Evolutionary conservation across 2,113 vertebrate species (phyloP), one percentile per base, ranked within the genome.

Genomic region (Promerops cafer): DNA sequence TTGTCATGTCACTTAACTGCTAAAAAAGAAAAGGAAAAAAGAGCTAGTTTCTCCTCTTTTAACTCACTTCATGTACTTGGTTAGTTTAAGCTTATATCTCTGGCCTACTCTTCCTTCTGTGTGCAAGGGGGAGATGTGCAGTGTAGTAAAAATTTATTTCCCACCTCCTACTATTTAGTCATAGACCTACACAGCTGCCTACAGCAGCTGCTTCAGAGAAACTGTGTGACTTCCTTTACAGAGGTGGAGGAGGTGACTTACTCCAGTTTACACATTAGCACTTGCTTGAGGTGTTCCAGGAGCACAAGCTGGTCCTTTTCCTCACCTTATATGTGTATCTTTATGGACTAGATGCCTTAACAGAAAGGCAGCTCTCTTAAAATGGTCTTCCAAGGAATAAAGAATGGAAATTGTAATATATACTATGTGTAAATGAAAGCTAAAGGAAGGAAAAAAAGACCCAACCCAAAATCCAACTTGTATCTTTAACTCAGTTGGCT

Each of bases 381-480:
- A 35, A 27, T 18, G 70, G 24, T 45, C 8, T 54, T 49, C 17
- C 33, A 37, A 81, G 21, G 31, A 50, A 40, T 31, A 59, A 50
- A 50, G 12, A 70, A 16, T 28, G 30, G 5, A 37, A 84, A 31
- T 42, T 50, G 3, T n/a, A 57, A 71, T 63, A 84, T 76, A 30
- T 5, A 11, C 6, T 75, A 7, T 39, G 2, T 6, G 6, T 22
- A 66, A 71, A 49, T 52, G 40, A 78, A 87, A 92, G 4, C 45
- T 27, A 57, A 74, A 37, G 11, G 5, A 11, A 16, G 11, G 12
- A 18, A 7, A 7, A 28, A 79, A 83, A 35, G 0, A 2, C 7
- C 2, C 17, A 50, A 54, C 35, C 9, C 1, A 0, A 13, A 77
- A 65, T 33, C 12, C 26, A 52, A 19, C 13, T 72, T 2, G 0